Percentiles rank a stretch among this genome's conserved stretches.
These are phyloP conservation scores for Clarias magur DNA, from an alignment of 2,113 vertebrate species.

Conservation along the genomic window DNA sequence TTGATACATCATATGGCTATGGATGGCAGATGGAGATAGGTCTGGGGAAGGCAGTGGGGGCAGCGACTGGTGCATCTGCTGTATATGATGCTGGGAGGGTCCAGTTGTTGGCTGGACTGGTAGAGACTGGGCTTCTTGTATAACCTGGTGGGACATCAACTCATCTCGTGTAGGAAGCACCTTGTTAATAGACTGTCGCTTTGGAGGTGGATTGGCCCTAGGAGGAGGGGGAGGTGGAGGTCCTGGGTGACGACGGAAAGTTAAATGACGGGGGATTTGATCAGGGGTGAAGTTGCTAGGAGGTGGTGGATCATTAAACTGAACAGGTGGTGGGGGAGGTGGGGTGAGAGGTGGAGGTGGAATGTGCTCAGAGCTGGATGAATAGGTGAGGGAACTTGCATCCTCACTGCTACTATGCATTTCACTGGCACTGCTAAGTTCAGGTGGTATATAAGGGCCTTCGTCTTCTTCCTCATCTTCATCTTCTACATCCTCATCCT, in stretches of 20 bases:
- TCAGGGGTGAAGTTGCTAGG: conserved; percentile 64
- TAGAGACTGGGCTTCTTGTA: conserved; percentile 74
- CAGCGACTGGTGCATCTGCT: conserved; percentile 72
- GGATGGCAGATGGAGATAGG: conserved; percentile 45
- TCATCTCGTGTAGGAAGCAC: conserved; percentile 71
- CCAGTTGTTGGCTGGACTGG: conserved; percentile 68
- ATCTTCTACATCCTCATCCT: conserved; percentile 67
- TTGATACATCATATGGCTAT: conserved; percentile 65
- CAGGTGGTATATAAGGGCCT: conserved; percentile 82
- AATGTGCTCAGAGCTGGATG: conserved; percentile 89
- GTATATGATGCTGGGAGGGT: conserved; percentile 61
- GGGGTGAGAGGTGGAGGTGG: conserved; percentile 86
- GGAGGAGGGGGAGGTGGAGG: conserved; percentile 78
- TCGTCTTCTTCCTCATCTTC: conserved; percentile 74
- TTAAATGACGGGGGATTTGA: conserved; percentile 65
- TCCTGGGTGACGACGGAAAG: conserved; percentile 73
- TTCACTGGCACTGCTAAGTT: conserved; percentile 90
- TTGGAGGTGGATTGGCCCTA: conserved; percentile 69
- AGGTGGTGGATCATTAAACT: conserved; percentile 77
- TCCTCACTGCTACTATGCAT: conserved; percentile 84
- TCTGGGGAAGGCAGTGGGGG: conserved; percentile 70
- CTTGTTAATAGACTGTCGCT: conserved; percentile 76
- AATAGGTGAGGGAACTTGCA: conserved; percentile 93
- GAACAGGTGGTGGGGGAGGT: conserved; percentile 82
- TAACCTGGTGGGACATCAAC: conserved; percentile 57